Evolutionary conservation across 2,888 invertebrate genomes (phyloP).

Genomic region (Parapristionchus giblindavisi): DNA sequence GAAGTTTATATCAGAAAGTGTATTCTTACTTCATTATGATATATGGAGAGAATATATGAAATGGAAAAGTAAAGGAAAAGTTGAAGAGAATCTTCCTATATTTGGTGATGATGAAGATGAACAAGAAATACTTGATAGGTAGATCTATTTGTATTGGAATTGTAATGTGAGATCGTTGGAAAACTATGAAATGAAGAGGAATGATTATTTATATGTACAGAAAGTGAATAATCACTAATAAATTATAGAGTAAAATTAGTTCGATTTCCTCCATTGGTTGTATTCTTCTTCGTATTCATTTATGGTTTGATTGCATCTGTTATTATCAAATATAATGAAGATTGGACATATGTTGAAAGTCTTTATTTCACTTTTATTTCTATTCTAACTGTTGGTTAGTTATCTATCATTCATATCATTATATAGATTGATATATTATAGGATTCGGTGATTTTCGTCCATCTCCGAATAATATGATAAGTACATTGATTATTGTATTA

Average conservation of each 20-base stretch:
- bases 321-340: conserved; percentile 52
- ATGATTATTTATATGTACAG: background rate
- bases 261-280: conserved; percentile 67
- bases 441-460: conserved; percentile 68
- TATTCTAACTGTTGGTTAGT: conserved; percentile 67
- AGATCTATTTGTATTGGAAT: no score
- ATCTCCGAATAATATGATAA: conserved; percentile 55
- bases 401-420: background rate
- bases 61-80: conserved; percentile 55
- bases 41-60: conserved; percentile 63
- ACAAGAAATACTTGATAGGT: conserved; percentile 45
- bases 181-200: background rate
- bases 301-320: conserved; percentile 65
- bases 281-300: conserved; percentile 63
- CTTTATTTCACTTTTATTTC: conserved; percentile 67
- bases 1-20: conserved; percentile 65
- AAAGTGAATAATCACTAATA: background rate
- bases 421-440: conserved; percentile 36
- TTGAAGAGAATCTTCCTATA: conserved; percentile 44
- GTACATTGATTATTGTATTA: conserved; percentile 50
- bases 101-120: conserved; percentile 67
- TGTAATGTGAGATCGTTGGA: background rate
- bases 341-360: conserved; percentile 66
- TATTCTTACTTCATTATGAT: conserved; percentile 49
- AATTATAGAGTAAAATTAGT: conserved; percentile 56